phyloP scores from a whole-genome alignment of 2,888 invertebrate genomes.

The Bruchidius siliquastri region DNA sequence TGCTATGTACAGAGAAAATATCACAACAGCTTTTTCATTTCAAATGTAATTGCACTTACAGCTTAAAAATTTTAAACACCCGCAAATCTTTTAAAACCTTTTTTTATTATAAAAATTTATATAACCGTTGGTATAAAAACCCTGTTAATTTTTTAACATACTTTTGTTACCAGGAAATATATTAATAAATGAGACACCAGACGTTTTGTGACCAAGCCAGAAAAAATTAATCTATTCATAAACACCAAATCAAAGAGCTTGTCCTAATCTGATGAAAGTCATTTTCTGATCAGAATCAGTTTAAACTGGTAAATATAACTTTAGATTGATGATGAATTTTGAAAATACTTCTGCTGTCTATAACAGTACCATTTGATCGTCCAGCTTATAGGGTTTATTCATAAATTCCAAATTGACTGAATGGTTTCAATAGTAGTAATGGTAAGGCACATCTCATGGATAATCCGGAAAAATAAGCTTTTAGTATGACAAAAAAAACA shows the following conservation, averaged over 20 bases:
- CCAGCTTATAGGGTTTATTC: no score
- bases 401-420: no score
- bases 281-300: background rate
- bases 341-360: no score
- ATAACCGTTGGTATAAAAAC: conserved; percentile 33
- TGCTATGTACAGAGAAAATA: conserved; percentile 18
- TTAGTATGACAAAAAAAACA: no score
- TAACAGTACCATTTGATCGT: no score
- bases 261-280: background rate
- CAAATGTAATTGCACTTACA: conserved; percentile 33
- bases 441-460: no score
- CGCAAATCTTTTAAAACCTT: conserved; percentile 31
- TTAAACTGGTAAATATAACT: background rate
- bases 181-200: conserved; percentile 8
- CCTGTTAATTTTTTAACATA: conserved; percentile 35
- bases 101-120: conserved; percentile 24
- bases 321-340: background rate
- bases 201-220: background rate
- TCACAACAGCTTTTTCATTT: conserved; percentile 18
- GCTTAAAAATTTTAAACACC: conserved; percentile 8
- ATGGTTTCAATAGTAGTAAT: no score
- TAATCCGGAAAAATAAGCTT: no score
- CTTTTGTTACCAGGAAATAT: conserved; percentile 16
- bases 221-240: conserved; percentile 6
- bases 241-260: conserved; percentile 2